Evolutionary conservation across 2,888 invertebrate species (phyloP).

Genomic region (Laspeyria flexula): DNA sequence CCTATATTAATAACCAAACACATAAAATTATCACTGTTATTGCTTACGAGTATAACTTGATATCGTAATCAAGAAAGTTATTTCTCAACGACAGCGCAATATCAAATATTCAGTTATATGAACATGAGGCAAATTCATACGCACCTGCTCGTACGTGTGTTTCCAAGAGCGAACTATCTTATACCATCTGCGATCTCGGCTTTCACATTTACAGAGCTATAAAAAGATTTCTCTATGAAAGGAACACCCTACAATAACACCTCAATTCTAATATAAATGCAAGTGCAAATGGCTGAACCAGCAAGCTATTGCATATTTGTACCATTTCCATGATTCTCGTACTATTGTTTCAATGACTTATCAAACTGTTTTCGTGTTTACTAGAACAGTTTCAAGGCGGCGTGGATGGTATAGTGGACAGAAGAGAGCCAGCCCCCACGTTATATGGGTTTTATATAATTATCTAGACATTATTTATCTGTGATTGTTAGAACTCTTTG

Average conservation of each 20-base stretch:
- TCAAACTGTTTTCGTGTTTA: neutral
- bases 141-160: neutral
- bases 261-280: neutral
- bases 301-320: constrained; percentile 19
- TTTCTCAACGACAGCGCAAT: too few relatives aligned
- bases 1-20: too few relatives aligned
- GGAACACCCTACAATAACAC: neutral
- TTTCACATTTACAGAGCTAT: neutral
- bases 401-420: too few relatives aligned
- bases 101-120: neutral
- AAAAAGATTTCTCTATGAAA: neutral
- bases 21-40: too few relatives aligned
- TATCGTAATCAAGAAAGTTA: too few relatives aligned
- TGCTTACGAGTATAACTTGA: too few relatives aligned
- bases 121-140: neutral
- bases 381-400: neutral
- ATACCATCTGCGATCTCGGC: neutral
- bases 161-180: neutral
- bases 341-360: neutral
- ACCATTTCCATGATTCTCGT: constrained; percentile 3
- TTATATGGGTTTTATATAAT: too few relatives aligned
- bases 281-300: constrained; percentile 1
- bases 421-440: too few relatives aligned
- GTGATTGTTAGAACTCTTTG: too few relatives aligned
- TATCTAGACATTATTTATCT: too few relatives aligned